Conservation (phyloP, 23 tunicate species). For the Diplosoma virens region DNA sequence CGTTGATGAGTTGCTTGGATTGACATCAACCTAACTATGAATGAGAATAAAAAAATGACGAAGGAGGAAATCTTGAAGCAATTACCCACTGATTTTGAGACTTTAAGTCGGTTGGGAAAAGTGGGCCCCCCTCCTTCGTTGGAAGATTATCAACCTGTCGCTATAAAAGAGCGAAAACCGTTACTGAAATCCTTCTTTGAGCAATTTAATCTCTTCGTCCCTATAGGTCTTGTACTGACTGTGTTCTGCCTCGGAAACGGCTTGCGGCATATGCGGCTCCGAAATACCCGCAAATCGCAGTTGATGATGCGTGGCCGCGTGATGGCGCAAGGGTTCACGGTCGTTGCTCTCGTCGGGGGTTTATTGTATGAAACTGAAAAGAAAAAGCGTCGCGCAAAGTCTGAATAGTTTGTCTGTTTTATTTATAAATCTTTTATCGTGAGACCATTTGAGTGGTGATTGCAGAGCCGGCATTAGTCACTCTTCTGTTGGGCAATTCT, state of each 20-base stretch:
- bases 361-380: conserved; percentile 16
- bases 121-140: conserved; percentile 45
- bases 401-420: too few species aligned
- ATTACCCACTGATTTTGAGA: conserved; percentile 67
- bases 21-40: conserved; percentile 26
- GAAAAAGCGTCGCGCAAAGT: not conserved
- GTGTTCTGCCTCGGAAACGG: conserved; percentile 66
- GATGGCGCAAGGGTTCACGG: conserved; percentile 69
- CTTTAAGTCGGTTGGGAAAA: conserved; percentile 28
- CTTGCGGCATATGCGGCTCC: conserved; percentile 46
- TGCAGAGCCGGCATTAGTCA: too few species aligned
- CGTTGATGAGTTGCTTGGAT: conserved; percentile 39
- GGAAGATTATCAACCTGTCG: conserved; percentile 40
- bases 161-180: not conserved
- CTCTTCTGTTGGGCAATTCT: too few species aligned
- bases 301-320: conserved; percentile 89
- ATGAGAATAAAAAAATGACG: conserved; percentile 15
- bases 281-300: conserved; percentile 46
- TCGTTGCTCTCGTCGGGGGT: conserved; percentile 54
- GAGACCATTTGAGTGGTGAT: too few species aligned
- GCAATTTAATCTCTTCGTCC: conserved; percentile 69
- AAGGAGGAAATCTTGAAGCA: conserved; percentile 72
- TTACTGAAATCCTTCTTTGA: conserved; percentile 12
- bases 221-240: conserved; percentile 63
- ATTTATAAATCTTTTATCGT: too few species aligned